phyloP scores from a whole-genome alignment of 2,113 vertebrate species.

The Festucalex cinctus region DNA sequence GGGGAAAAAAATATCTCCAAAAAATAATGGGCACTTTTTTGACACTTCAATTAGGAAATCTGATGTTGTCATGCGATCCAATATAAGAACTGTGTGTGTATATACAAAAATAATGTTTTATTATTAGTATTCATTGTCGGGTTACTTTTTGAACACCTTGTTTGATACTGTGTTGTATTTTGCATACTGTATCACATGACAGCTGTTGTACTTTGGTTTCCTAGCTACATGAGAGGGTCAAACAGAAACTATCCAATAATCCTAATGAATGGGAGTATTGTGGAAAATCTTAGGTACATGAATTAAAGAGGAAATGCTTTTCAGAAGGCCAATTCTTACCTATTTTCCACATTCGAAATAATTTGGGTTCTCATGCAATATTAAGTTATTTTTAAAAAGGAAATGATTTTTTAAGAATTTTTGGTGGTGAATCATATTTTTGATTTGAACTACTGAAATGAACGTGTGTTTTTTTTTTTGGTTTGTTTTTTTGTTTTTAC shows the following conservation, averaged over 20 bases:
- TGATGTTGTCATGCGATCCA: neutral
- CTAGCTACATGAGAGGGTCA: neutral
- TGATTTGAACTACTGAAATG: too few species aligned
- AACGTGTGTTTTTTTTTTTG: too few species aligned
- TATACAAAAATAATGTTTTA: too few species aligned
- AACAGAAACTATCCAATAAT: neutral
- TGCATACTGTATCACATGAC: neutral
- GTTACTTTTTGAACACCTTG: neutral
- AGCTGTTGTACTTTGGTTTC: neutral
- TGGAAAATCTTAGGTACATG: neutral
- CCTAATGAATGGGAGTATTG: neutral
- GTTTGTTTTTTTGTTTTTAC: too few species aligned
- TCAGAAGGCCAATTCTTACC: neutral
- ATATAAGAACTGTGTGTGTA: too few species aligned
- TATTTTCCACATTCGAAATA: neutral
- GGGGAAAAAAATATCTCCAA: neutral
- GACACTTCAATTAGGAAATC: neutral
- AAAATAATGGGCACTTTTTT: neutral
- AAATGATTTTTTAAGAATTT: neutral
- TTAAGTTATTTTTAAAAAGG: neutral
- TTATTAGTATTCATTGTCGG: too few species aligned
- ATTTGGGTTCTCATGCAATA: neutral
- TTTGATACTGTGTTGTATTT: neutral
- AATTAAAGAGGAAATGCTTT: neutral
- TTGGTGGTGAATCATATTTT: too few species aligned